Conservation (phyloP, 2,797 vertebrate genomes). For the Valencia hispanica region DNA sequence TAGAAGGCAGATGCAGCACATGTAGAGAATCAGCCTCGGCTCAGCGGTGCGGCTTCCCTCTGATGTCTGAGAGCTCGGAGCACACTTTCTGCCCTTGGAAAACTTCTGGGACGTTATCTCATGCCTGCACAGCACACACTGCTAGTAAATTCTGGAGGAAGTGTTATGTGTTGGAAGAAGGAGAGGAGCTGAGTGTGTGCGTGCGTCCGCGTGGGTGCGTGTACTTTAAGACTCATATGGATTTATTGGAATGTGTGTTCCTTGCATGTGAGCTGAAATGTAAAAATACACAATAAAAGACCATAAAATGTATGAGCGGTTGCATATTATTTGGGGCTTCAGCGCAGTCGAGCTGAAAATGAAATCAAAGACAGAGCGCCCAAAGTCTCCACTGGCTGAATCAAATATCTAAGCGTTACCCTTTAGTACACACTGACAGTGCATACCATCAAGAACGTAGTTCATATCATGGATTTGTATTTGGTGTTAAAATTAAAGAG, state of each 20-base stretch:
- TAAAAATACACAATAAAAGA: not conserved
- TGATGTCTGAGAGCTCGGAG: conserved; percentile 87
- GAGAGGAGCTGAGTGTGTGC: conserved; percentile 36
- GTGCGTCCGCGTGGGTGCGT: not conserved
- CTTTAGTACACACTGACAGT: not conserved
- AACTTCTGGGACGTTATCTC: conserved; percentile 85
- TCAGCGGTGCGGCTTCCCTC: conserved; percentile 79
- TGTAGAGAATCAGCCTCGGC: conserved; percentile 85
- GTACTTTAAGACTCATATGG: conserved; percentile 10
- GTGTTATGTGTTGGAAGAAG: conserved; percentile 61
- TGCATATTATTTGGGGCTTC: not conserved
- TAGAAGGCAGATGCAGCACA: conserved; percentile 79
- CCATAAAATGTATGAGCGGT: not conserved
- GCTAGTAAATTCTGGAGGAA: conserved; percentile 68
- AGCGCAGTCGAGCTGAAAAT: not conserved
- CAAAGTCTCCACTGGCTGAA: not conserved
- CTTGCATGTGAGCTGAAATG: conserved; percentile 7
- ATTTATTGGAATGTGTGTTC: conserved; percentile 19
- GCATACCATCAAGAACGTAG: not conserved
- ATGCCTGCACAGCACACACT: conserved; percentile 75
- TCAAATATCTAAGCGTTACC: not conserved
- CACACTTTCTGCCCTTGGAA: conserved; percentile 84
- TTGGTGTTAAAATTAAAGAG: not conserved
- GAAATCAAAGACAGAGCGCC: not conserved
- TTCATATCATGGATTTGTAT: not conserved